Conservation (phyloP, 2,797 vertebrate genomes). For the Nyctibius grandis region DNA sequence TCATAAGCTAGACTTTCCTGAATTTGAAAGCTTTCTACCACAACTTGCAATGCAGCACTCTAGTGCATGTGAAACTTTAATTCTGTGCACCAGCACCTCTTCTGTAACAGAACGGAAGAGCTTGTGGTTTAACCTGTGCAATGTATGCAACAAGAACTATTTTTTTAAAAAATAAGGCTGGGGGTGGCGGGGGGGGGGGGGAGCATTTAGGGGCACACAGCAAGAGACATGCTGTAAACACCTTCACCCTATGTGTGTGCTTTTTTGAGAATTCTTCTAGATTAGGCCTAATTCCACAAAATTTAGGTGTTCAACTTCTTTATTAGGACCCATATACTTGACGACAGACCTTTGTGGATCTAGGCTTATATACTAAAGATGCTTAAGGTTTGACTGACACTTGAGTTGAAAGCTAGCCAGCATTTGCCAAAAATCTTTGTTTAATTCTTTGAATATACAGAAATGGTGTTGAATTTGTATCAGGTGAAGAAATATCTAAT, state of each 20-base stretch:
- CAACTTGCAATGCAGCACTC: slow-evolving; percentile 35
- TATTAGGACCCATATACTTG: neutral
- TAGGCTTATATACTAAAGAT: neutral
- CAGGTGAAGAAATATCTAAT: neutral
- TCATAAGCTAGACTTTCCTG: slow-evolving; percentile 57
- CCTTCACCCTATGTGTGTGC: accelerated
- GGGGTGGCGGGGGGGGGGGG: accelerated
- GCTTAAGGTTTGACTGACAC: neutral
- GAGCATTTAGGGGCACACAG: neutral
- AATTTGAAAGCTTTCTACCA: slow-evolving; percentile 49
- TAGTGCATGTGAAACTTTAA: neutral
- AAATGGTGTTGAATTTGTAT: neutral
- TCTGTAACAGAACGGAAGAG: neutral
- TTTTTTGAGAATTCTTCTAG: neutral
- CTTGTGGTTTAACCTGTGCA: neutral
- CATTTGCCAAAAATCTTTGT: neutral
- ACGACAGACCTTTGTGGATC: neutral
- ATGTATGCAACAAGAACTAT: neutral
- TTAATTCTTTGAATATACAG: neutral
- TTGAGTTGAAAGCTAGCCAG: neutral
- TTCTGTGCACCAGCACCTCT: neutral
- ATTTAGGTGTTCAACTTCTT: neutral
- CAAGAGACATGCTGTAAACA: neutral
- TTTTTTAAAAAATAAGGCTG: neutral
- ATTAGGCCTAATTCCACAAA: neutral